These are phyloP conservation scores for Aplysia californica DNA, from an alignment of 1,140 invertebrate genomes.

Conservation along the genomic window DNA sequence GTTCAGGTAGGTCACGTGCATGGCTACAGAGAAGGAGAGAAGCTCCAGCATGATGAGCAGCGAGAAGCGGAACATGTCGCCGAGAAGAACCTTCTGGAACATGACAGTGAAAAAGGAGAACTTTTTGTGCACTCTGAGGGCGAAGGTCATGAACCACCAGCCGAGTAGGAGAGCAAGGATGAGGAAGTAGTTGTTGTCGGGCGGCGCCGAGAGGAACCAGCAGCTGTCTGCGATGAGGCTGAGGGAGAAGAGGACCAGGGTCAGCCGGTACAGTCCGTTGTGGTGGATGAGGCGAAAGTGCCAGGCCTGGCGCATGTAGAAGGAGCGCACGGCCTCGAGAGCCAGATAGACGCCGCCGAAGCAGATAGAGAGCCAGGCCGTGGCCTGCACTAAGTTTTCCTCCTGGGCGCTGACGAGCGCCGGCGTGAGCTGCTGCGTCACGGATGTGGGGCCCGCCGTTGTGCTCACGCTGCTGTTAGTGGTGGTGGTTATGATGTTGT, in stretches of 20 bases:
- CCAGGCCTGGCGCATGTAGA: background rate
- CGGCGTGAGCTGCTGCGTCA: too few species aligned
- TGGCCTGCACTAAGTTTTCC: background rate
- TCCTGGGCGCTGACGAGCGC: background rate
- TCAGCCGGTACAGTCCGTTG: conserved; percentile 40
- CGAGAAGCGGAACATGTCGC: conserved; percentile 47
- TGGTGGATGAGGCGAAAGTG: conserved; percentile 28
- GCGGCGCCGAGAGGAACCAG: conserved; percentile 9
- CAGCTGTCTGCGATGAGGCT: conserved; percentile 40
- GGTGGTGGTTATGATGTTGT: background rate
- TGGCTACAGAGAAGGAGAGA: conserved; percentile 44
- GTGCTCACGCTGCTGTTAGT: too few species aligned
- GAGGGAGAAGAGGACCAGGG: conserved; percentile 40
- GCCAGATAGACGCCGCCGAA: background rate
- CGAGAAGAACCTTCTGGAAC: conserved; percentile 46
- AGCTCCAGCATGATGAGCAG: conserved; percentile 43
- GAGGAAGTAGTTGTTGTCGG: conserved; percentile 34
- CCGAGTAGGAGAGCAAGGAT: conserved; percentile 42
- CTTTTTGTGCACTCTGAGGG: conserved; percentile 38
- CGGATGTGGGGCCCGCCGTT: background rate
- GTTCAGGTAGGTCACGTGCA: conserved; percentile 42
- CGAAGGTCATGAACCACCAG: conserved; percentile 47
- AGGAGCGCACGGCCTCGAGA: background rate
- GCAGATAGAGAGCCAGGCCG: background rate
- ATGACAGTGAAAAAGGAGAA: conserved; percentile 55